Conservation (phyloP, 2,113 vertebrate genomes). For the Bubalus kerabau region DNA sequence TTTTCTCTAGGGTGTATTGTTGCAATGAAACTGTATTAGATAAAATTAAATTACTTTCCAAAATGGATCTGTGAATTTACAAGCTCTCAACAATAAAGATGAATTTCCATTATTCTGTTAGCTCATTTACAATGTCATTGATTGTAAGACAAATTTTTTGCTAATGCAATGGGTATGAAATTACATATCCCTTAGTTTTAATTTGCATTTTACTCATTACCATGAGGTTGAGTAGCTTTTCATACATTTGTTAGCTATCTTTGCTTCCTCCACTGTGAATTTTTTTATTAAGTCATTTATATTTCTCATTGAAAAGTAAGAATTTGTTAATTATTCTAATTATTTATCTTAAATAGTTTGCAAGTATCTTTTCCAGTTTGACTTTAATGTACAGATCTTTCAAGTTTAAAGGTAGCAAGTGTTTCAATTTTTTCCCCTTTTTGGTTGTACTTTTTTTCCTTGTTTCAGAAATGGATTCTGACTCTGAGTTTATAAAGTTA, state of each 20-base stretch:
- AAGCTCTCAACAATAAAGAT: not conserved
- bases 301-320: not conserved
- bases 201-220: not conserved
- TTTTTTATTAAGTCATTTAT: not conserved
- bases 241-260: not conserved
- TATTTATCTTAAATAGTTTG: not conserved
- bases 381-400: not conserved
- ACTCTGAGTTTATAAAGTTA: not conserved
- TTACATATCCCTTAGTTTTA: not conserved
- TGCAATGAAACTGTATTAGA: not conserved
- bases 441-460: not conserved
- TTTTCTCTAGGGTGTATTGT: not conserved
- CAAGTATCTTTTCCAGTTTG: not conserved
- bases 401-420: not conserved
- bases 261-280: not conserved
- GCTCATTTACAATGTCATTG: not conserved
- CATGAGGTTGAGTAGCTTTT: not conserved
- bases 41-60: conserved; percentile 1
- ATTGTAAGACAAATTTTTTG: not conserved
- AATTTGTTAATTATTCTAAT: not conserved
- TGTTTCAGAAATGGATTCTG: not conserved
- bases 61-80: not conserved
- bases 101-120: not conserved
- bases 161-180: not conserved
- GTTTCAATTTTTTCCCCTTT: not conserved